Evolutionary conservation across 2,113 vertebrate genomes (phyloP), one percentile per base, ranked within the genome.

Genomic region (Hippopotamus amphibius): DNA sequence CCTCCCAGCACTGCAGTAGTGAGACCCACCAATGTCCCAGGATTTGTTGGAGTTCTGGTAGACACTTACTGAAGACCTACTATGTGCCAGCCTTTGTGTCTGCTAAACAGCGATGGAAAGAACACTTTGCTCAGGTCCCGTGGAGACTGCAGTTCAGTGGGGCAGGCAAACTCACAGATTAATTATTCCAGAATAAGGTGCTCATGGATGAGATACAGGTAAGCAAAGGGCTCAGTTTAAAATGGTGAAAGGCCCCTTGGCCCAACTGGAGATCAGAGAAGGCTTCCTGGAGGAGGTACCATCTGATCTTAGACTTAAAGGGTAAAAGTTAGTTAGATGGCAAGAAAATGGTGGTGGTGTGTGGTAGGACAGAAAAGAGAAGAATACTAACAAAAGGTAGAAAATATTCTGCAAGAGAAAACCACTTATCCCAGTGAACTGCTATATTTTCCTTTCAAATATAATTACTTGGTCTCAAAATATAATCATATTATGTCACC

Each of bases 391-490:
- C 11, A 63, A 33, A 66, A 88, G 24, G 19, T 33, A 83, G 57
- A 89, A 65, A 81, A 24, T n/a, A 48, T 55, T 74, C 22, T 43
- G 2, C 72, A 96, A 84, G 69, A 82, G 48, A 26, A 41, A 80
- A n/a, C 33, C 19, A 55, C 15, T 46, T 46, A 65, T 22, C 24
- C 55, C 21, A 90, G 80, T 5, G 43, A 69, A 76, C 19, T 6
- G 57, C 41, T 48, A 6, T 24, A 46, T 15, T 71, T 81, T 50
- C 81, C 33, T 90, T 22, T 83, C 66, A 90, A 92, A 63, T 84
- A 28, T 26, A 94, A 97, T 92, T 37, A 86, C 41, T 55, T 61
- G 63, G 69, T 65, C 69, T 90, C 50, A 55, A 84, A 65, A 46
- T 71, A 81, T 33, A 84, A 84, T 46, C 63, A 69, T 12, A 37